Evolutionary conservation across 2,113 vertebrate genomes (phyloP).

Genomic region (Phrynocephalus versicolor): DNA sequence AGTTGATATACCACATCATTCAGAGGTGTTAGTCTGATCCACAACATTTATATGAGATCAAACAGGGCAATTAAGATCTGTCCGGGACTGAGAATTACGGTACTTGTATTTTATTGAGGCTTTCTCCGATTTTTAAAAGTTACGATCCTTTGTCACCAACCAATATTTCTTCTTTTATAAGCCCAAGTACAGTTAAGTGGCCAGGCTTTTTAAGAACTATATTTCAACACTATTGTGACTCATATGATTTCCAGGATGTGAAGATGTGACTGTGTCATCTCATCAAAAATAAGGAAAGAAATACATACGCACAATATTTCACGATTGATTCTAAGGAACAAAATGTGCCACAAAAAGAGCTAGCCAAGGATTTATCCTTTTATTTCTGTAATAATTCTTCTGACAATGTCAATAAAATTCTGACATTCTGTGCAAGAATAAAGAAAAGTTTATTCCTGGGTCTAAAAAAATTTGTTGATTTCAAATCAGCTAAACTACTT

Average conservation of each 20-base stretch:
- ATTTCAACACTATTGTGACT: slow-evolving; percentile 25
- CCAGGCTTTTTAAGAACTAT: background rate
- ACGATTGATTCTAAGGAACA: slow-evolving; percentile 43
- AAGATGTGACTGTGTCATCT: slow-evolving; percentile 46
- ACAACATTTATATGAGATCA: background rate
- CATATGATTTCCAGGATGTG: background rate
- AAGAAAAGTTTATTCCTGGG: background rate
- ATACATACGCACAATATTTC: slow-evolving; percentile 28
- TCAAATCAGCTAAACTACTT: background rate
- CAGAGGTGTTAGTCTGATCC: background rate
- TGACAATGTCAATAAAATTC: background rate
- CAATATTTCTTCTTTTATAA: background rate
- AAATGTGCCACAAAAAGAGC: slow-evolving; percentile 31
- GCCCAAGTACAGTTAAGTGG: slow-evolving; percentile 22
- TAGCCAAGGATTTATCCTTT: slow-evolving; percentile 47
- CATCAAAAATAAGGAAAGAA: slow-evolving; percentile 44
- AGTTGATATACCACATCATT: background rate
- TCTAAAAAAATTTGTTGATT: background rate
- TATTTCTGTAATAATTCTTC: slow-evolving; percentile 29
- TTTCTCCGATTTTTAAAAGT: background rate
- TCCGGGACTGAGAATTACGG: background rate
- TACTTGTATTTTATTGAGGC: background rate
- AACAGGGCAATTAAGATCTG: background rate
- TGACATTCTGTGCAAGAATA: slow-evolving; percentile 16
- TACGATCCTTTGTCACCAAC: background rate